phyloP scores from a whole-genome alignment of 92 coral and sea anemone genomes.

The Siderastrea radians region DNA sequence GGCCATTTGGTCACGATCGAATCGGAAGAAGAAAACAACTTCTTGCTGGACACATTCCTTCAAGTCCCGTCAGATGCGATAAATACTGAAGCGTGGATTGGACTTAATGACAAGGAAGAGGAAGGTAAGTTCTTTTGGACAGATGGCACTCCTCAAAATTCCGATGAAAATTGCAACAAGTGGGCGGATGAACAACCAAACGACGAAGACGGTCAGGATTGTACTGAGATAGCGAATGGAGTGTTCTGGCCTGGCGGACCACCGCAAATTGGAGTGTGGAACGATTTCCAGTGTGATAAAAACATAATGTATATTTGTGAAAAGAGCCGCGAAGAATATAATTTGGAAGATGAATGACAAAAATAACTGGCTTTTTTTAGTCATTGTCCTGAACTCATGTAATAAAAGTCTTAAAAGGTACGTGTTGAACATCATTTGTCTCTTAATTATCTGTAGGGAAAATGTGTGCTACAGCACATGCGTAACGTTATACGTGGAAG shows the following conservation, averaged over 20 bases:
- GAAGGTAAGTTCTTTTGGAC: slow-evolving; percentile 38
- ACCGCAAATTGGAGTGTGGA: slow-evolving; percentile 47
- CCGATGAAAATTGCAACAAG: background rate
- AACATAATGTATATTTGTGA: slow-evolving; percentile 31
- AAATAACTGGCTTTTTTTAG: too few relatives aligned
- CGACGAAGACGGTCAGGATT: slow-evolving; percentile 30
- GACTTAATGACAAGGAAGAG: slow-evolving; percentile 28
- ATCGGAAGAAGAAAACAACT: slow-evolving; percentile 22
- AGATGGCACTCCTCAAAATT: slow-evolving; percentile 13
- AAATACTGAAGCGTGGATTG: slow-evolving; percentile 37
- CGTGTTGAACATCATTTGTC: too few relatives aligned
- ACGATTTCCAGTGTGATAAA: slow-evolving; percentile 18
- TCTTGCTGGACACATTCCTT: slow-evolving; percentile 20
- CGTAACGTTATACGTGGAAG: too few relatives aligned
- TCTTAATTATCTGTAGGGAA: too few relatives aligned
- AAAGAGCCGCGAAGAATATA: slow-evolving; percentile 8
- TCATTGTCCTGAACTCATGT: too few relatives aligned
- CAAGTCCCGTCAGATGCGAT: background rate
- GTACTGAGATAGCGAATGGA: slow-evolving; percentile 38
- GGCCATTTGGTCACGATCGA: slow-evolving; percentile 24
- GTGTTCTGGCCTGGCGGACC: slow-evolving; percentile 45
- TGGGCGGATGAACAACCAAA: slow-evolving; percentile 52
- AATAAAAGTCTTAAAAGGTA: too few relatives aligned
- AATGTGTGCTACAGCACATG: too few relatives aligned
- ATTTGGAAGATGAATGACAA: background rate